phyloP scores from a whole-genome alignment of 2,888 invertebrate species.

The Nebria brevicollis region DNA sequence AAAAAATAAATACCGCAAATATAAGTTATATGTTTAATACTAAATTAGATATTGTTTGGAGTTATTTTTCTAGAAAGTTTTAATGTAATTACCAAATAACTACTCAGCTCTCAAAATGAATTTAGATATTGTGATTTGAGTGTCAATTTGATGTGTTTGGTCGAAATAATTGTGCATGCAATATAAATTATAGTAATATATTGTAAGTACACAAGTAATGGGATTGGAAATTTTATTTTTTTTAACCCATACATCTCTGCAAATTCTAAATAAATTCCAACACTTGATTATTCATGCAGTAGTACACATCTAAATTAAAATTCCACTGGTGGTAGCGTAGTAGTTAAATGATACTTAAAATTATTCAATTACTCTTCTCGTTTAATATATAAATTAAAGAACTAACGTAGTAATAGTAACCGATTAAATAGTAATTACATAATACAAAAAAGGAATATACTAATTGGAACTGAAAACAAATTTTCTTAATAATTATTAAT shows the following conservation, averaged over 20 bases:
- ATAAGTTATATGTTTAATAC: too few species aligned
- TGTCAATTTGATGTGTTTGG: too few species aligned
- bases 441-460: constrained; percentile 10
- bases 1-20: too few species aligned
- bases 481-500: constrained; percentile 4
- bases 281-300: constrained; percentile 8
- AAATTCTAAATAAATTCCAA: constrained; percentile 30
- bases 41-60: too few species aligned
- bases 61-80: too few species aligned
- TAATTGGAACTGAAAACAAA: neutral
- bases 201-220: neutral
- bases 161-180: too few species aligned
- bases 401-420: constrained; percentile 3
- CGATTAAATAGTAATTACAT: constrained; percentile 10
- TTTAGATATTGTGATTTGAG: neutral
- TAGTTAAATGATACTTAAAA: constrained; percentile 20
- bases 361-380: neutral
- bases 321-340: constrained; percentile 24
- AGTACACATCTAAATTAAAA: constrained; percentile 31
- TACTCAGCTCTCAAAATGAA: neutral
- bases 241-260: constrained; percentile 39
- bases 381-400: constrained; percentile 14
- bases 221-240: constrained; percentile 39
- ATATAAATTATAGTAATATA: neutral
- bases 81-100: too few species aligned